Conservation (phyloP, 2,113 vertebrate species). For the Gymnarchus niloticus region DNA sequence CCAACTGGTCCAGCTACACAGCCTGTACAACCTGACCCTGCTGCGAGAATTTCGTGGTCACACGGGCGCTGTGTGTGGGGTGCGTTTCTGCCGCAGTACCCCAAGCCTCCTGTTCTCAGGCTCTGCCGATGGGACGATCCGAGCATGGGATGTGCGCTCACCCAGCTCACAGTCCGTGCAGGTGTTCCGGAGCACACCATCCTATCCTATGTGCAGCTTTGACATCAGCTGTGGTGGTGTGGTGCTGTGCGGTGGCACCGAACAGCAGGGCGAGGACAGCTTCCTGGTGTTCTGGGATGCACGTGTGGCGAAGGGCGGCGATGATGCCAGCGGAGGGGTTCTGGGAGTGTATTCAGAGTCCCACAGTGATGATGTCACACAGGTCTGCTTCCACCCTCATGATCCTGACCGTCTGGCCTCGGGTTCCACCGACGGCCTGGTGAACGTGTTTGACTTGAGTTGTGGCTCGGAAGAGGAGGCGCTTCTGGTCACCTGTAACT, state of each 20-base stretch:
- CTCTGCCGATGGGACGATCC: slow-evolving; percentile 69
- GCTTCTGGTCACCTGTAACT: slow-evolving; percentile 79
- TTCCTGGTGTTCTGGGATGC: slow-evolving; percentile 90
- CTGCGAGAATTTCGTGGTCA: slow-evolving; percentile 58
- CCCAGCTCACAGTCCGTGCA: slow-evolving; percentile 55
- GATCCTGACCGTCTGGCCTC: slow-evolving; percentile 71
- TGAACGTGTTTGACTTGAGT: slow-evolving; percentile 86
- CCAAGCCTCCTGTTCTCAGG: slow-evolving; percentile 67
- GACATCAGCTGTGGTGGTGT: slow-evolving; percentile 73
- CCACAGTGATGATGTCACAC: slow-evolving; percentile 88
- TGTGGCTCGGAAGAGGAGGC: slow-evolving; percentile 78
- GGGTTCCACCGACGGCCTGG: slow-evolving; percentile 83
- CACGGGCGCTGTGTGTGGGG: slow-evolving; percentile 57
- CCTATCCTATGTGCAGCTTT: slow-evolving; percentile 75
- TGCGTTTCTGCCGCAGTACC: slow-evolving; percentile 59
- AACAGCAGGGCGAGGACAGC: slow-evolving; percentile 69
- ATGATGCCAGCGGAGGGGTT: slow-evolving; percentile 18
- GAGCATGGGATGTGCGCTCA: slow-evolving; percentile 73
- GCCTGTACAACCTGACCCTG: slow-evolving; percentile 61
- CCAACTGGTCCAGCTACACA: slow-evolving; percentile 63
- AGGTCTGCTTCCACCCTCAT: slow-evolving; percentile 79
- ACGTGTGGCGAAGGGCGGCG: slow-evolving; percentile 51
- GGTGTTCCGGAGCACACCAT: slow-evolving; percentile 66
- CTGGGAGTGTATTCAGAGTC: slow-evolving; percentile 90
- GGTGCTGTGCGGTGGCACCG: slow-evolving; percentile 83